Percentiles rank a stretch among this genome's conserved stretches.
These are phyloP conservation scores for Meloidogyne exigua DNA, from an alignment of 1,140 invertebrate species.

Conservation along the genomic window DNA sequence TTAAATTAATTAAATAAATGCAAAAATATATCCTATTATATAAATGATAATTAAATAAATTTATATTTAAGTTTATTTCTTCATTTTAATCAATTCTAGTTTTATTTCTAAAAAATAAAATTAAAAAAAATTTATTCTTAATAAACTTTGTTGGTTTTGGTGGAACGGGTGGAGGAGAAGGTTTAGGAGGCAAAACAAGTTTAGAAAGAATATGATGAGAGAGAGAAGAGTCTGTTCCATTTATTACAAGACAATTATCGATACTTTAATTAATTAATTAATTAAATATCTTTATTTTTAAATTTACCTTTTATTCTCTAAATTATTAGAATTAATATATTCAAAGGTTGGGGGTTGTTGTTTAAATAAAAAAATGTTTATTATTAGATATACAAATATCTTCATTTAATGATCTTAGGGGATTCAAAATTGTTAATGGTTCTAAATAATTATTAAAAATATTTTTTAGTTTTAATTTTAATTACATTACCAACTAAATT, in stretches of 20 bases:
- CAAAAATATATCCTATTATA: too few relatives aligned
- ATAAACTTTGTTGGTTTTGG: constrained; percentile 21
- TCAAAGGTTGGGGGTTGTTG: constrained; percentile 20
- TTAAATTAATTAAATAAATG: too few relatives aligned
- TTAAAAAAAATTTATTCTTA: too few relatives aligned
- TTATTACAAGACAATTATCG: neutral
- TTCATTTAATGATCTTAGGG: neutral
- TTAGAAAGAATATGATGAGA: neutral
- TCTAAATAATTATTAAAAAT: neutral
- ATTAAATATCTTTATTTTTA: neutral
- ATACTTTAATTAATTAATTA: neutral
- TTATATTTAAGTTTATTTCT: too few relatives aligned
- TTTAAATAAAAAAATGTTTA: neutral
- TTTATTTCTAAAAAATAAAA: neutral
- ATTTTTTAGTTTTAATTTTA: neutral
- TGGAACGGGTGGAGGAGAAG: constrained; percentile 20
- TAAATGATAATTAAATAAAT: too few relatives aligned
- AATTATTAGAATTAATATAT: constrained; percentile 26
- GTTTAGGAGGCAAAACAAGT: neutral
- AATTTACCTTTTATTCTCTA: neutral
- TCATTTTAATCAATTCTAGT: too few relatives aligned
- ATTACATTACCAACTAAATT: neutral
- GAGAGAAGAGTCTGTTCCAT: neutral
- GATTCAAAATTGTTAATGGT: neutral
- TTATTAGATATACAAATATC: neutral